phyloP scores from a whole-genome alignment of 2,888 invertebrate species.

The Prosapia bicincta region DNA sequence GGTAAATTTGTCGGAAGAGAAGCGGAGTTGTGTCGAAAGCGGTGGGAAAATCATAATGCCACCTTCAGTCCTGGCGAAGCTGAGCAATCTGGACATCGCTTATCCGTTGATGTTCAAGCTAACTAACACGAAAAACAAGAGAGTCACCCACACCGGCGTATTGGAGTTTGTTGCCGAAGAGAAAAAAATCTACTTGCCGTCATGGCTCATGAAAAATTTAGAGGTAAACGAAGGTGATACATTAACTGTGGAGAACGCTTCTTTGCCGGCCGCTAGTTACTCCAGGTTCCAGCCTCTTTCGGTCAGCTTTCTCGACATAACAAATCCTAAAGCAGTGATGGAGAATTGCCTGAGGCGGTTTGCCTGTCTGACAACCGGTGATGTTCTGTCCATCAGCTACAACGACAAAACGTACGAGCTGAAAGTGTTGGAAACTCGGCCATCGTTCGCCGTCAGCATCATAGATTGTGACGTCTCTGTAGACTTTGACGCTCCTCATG shows the following conservation, averaged over 20 bases:
- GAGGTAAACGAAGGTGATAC: slow-evolving; percentile 85
- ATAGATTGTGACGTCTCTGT: slow-evolving; percentile 99
- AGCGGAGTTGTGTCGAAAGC: slow-evolving; percentile 89
- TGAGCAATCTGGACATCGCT: slow-evolving; percentile 90
- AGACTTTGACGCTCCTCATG: slow-evolving; percentile 96
- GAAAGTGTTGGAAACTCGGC: slow-evolving; percentile 92
- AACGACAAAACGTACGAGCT: slow-evolving; percentile 95
- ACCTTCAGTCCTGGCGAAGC: slow-evolving; percentile 88
- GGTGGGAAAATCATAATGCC: slow-evolving; percentile 99
- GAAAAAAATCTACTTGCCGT: slow-evolving; percentile 93
- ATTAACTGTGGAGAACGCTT: slow-evolving; percentile 86
- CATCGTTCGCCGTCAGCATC: slow-evolving; percentile 93
- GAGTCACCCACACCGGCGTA: slow-evolving; percentile 93
- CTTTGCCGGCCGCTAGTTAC: slow-evolving; percentile 94
- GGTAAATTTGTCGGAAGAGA: slow-evolving; percentile 92
- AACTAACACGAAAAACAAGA: slow-evolving; percentile 77
- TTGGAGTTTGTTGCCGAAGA: slow-evolving; percentile 99
- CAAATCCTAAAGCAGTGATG: slow-evolving; percentile 87
- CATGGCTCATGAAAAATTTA: slow-evolving; percentile 98
- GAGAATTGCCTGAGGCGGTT: slow-evolving; percentile 93
- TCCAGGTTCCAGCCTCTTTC: slow-evolving; percentile 97
- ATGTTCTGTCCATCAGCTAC: slow-evolving; percentile 95
- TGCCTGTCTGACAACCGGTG: slow-evolving; percentile 95
- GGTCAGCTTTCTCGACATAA: slow-evolving; percentile 94
- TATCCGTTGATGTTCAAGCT: slow-evolving; percentile 95